Evolutionary conservation across 2,888 invertebrate genomes (phyloP).

Genomic region (Lycaena phlaeas): DNA sequence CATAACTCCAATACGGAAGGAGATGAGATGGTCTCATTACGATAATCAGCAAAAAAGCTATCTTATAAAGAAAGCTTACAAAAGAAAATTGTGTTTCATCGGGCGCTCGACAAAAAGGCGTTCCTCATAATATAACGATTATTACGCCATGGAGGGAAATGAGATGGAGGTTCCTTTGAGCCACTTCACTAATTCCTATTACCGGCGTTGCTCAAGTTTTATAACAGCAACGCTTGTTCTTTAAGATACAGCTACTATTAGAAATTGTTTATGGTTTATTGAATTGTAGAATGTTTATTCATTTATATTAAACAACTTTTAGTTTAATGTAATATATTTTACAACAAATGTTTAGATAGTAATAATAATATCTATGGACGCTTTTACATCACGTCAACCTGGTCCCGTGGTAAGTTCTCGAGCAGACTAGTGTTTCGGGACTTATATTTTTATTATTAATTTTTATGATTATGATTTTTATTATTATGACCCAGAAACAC

Average conservation of each 20-base stretch:
- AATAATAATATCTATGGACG: no score
- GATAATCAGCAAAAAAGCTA: slow-evolving; percentile 16
- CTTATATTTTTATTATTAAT: no score
- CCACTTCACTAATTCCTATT: slow-evolving; percentile 10
- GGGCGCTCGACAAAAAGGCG: slow-evolving; percentile 24
- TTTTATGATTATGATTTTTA: no score
- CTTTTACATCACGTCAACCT: no score
- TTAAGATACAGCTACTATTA: not conserved
- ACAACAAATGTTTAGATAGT: no score
- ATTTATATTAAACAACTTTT: no score
- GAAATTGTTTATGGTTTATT: no score
- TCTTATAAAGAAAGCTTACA: slow-evolving; percentile 31
- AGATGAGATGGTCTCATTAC: slow-evolving; percentile 10
- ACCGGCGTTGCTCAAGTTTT: slow-evolving; percentile 5
- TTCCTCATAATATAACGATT: slow-evolving; percentile 32
- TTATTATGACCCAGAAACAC: no score
- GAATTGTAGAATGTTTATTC: no score
- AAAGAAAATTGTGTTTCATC: slow-evolving; percentile 36
- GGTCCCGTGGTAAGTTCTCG: no score
- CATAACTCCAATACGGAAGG: slow-evolving; percentile 4
- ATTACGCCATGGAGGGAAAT: slow-evolving; percentile 26
- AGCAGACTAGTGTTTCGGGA: no score
- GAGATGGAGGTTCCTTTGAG: slow-evolving; percentile 18
- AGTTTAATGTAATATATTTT: no score
- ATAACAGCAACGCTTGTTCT: not conserved